Conservation (phyloP, 2,797 vertebrate genomes). For the Gymnothorax reevesii region DNA sequence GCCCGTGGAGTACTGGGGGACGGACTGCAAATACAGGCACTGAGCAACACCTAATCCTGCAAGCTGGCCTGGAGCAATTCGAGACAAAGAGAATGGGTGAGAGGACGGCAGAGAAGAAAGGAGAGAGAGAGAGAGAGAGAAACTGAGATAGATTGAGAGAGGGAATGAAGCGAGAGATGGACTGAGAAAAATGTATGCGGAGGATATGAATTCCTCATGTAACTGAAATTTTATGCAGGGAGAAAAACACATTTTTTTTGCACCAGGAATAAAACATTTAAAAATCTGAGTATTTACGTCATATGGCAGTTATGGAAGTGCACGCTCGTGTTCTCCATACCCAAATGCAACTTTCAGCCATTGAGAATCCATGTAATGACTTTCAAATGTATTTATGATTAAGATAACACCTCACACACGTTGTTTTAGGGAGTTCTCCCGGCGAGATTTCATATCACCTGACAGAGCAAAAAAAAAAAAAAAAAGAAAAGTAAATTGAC, state of each 20-base stretch:
- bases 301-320: not conserved
- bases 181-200: not conserved
- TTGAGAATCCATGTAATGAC: not conserved
- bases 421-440: not conserved
- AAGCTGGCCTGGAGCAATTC: slow-evolving; percentile 32
- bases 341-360: no score
- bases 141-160: not conserved
- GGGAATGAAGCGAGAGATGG: no score
- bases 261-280: not conserved
- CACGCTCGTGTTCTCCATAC: not conserved
- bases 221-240: not conserved
- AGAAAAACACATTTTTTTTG: not conserved
- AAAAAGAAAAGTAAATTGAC: no score
- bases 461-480: not conserved
- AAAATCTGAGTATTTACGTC: not conserved
- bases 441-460: not conserved
- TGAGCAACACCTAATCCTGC: slow-evolving; percentile 48
- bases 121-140: slow-evolving; percentile 18
- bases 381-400: not conserved
- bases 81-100: slow-evolving; percentile 18
- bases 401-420: not conserved
- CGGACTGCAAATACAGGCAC: slow-evolving; percentile 28
- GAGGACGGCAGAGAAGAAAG: not conserved
- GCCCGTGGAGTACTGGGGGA: not conserved
- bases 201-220: no score